Conservation (phyloP, 2,888 invertebrate species). For the Drosophila trichaetosa region DNA sequence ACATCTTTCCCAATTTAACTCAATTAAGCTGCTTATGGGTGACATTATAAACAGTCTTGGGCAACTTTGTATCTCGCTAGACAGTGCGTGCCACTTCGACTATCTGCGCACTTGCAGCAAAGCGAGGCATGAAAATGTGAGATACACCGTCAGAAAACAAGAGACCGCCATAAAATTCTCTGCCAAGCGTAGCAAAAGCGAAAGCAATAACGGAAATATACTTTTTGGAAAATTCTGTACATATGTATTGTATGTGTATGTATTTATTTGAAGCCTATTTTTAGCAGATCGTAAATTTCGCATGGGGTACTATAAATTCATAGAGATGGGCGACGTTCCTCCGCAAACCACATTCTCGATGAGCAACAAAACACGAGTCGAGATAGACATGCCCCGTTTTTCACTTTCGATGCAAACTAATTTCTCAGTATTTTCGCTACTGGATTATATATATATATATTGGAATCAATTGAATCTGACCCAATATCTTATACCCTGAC, state of each 20-base stretch:
- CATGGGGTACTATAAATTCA: not conserved
- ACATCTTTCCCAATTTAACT: slow-evolving; percentile 73
- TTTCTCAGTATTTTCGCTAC: not conserved
- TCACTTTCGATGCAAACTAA: not conserved
- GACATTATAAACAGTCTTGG: slow-evolving; percentile 27
- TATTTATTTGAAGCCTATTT: slow-evolving; percentile 45
- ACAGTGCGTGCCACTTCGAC: slow-evolving; percentile 40
- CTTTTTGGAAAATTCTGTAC: slow-evolving; percentile 36
- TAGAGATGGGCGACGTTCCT: not conserved
- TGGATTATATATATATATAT: not conserved
- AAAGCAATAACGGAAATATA: slow-evolving; percentile 61
- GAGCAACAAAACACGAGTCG: not conserved
- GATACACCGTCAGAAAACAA: not conserved
- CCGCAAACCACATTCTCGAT: not conserved
- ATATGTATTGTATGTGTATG: slow-evolving; percentile 16
- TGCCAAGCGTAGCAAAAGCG: slow-evolving; percentile 8
- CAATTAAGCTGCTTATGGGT: slow-evolving; percentile 67
- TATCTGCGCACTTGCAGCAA: slow-evolving; percentile 1
- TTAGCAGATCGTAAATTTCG: slow-evolving; percentile 21
- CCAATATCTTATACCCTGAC: not conserved
- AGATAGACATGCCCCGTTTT: not conserved
- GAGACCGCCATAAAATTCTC: slow-evolving; percentile 3
- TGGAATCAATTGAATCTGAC: not conserved
- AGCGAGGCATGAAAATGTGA: slow-evolving; percentile 7
- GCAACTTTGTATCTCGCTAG: slow-evolving; percentile 10